Percentiles rank a stretch among this genome's conserved stretches.
These are phyloP conservation scores for Laupala kohalensis DNA, from an alignment of 1,140 invertebrate species.

Conservation along the genomic window DNA sequence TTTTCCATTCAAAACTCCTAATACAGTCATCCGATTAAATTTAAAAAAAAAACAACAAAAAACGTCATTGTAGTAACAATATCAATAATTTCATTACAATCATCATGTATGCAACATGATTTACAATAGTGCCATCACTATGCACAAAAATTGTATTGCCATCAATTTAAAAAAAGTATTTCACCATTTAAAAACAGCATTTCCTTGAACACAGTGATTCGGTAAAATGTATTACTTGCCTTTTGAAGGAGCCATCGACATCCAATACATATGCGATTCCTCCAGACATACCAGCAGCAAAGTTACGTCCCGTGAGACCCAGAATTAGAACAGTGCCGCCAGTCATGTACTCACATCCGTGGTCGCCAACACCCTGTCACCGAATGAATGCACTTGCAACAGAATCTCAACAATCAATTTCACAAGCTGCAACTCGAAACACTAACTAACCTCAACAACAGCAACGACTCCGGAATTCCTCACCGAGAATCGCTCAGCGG, in stretches of 20 bases:
- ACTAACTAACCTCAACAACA: conserved; percentile 53
- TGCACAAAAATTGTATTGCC: too few species aligned
- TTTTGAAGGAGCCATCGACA: conserved; percentile 66
- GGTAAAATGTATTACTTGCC: conserved; percentile 24
- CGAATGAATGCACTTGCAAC: background rate
- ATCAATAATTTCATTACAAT: too few species aligned
- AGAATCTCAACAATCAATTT: background rate
- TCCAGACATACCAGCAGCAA: conserved; percentile 96
- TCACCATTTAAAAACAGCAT: background rate
- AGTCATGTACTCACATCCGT: conserved; percentile 99
- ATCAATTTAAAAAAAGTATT: background rate
- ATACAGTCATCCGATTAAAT: too few species aligned
- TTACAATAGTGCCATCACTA: too few species aligned
- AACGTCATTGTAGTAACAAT: too few species aligned
- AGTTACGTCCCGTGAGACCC: conserved; percentile 90
- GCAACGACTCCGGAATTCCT: conserved; percentile 91
- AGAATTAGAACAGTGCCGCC: conserved; percentile 84
- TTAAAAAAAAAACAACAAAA: too few species aligned
- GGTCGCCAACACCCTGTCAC: conserved; percentile 87
- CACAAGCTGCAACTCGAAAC: too few species aligned
- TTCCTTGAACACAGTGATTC: background rate
- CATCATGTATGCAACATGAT: too few species aligned
- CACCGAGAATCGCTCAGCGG: conserved; percentile 95
- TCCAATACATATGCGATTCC: conserved; percentile 95
- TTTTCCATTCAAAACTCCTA: too few species aligned